These are phyloP conservation scores for Chaetodon trifascialis DNA, from an alignment of 2,113 vertebrate genomes.

Conservation along the genomic window DNA sequence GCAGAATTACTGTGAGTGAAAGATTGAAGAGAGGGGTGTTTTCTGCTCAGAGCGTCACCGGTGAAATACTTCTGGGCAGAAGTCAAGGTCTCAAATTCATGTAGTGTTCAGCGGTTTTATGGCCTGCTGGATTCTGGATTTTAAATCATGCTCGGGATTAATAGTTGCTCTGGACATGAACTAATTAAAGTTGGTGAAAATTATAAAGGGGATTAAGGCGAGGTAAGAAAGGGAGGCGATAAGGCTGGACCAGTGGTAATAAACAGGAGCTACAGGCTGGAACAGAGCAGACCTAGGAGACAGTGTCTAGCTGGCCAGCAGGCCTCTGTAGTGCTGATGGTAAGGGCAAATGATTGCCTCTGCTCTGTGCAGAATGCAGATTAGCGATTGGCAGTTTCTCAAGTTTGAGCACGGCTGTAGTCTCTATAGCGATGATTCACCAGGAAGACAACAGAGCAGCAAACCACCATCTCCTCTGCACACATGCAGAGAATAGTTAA, in stretches of 20 bases:
- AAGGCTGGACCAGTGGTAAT: conserved; percentile 47
- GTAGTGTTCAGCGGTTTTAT: conserved; percentile 35
- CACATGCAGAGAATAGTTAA: conserved; percentile 46
- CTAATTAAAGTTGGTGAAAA: conserved; percentile 75
- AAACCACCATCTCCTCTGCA: conserved; percentile 48
- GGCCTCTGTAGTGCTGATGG: conserved; percentile 4
- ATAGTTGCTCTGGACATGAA: conserved; percentile 62
- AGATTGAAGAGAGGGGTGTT: conserved; percentile 4
- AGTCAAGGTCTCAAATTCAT: conserved; percentile 46
- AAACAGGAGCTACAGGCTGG: conserved; percentile 50
- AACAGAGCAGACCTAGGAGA: conserved; percentile 34
- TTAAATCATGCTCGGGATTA: conserved; percentile 70
- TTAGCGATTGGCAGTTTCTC: conserved; percentile 37
- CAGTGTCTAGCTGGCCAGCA: conserved; percentile 23
- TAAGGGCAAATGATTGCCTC: conserved; percentile 31
- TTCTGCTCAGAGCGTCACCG: neutral
- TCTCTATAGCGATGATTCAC: conserved; percentile 46
- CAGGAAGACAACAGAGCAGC: conserved; percentile 39
- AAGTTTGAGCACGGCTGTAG: conserved; percentile 13
- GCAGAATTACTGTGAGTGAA: conserved; percentile 11
- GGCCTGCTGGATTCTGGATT: conserved; percentile 43
- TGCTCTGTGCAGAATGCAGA: conserved; percentile 28
- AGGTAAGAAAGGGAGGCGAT: conserved; percentile 61
- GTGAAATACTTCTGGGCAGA: conserved; percentile 24
- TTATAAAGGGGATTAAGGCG: conserved; percentile 65